Base-by-base conservation (phyloP, 2,797 vertebrate species). In the Typhlichthys subterraneus region DNA sequence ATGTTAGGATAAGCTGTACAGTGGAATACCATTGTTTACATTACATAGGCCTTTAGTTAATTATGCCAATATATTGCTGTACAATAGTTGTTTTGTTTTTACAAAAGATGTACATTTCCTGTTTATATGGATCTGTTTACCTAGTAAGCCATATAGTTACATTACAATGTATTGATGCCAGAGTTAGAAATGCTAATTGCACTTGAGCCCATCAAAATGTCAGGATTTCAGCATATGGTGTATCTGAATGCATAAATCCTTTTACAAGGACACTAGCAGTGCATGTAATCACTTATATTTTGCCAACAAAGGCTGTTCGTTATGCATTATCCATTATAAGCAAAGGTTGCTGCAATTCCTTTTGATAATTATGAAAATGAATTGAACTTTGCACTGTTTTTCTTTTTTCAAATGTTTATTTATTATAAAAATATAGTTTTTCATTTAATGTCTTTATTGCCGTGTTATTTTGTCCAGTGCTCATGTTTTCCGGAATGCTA, bases 21-120 rank as follows among this genome's bases (percentile, higher is more conserved):
- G 93, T 94, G 92, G 87, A 95, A 94, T 96, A 89, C 91, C 88
- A 94, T 94, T 94, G 95, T 99, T 97, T 98, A 97, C 95, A 95
- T 93, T 94, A 90, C 93, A 88, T 95, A 95, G 92, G 83, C 92
- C 80, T 83, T 93, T 79, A 91, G 81, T 45, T 91, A 77, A 66
- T 76, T 93, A 84, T 92, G 94, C 95, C 95, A 96, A 95, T 89
- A 87, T 92, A 89, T 93, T 76, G 76, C 74, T 91, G 74, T 93
- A 92, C 79, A 77, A 87, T 93, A 85, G 71, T 89, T 93, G 93
- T 93, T 92, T 83, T 42, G 38, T 42, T 42, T 42, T 88, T 90
- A 86, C 83, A 87, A 89, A 76, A 90, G 81, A 79, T 91, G 64
- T 91, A 90, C 89, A 88, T 88, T 88, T 91, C 80, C 89, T 90